phyloP scores from a whole-genome alignment of 2,888 invertebrate genomes.

The Aethes cnicana region DNA sequence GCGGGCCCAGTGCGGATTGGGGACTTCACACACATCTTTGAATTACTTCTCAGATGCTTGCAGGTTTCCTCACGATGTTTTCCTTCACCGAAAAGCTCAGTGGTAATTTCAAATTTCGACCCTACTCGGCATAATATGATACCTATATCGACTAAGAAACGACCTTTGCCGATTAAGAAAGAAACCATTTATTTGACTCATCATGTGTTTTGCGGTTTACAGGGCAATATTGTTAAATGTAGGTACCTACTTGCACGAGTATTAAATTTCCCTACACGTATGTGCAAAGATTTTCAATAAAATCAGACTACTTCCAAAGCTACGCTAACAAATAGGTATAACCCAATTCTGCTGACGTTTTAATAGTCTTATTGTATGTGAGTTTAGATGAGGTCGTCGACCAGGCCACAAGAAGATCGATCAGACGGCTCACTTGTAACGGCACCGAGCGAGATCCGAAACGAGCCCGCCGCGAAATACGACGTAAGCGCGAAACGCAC shows the following conservation, averaged over 20 bases:
- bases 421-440: conserved; percentile 50
- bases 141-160: too few species aligned
- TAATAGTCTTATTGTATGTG: conserved; percentile 2
- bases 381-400: conserved; percentile 49
- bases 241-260: not conserved
- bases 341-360: conserved; percentile 11
- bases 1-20: too few species aligned
- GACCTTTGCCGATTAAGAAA: conserved; percentile 15
- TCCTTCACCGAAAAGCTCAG: too few species aligned
- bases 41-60: too few species aligned
- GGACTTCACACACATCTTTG: too few species aligned
- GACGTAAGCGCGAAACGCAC: not conserved
- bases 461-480: conserved; percentile 46
- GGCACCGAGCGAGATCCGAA: conserved; percentile 45
- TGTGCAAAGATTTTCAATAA: not conserved
- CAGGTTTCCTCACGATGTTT: too few species aligned
- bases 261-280: not conserved
- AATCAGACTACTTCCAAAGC: too few species aligned
- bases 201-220: too few species aligned
- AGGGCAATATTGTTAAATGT: too few species aligned
- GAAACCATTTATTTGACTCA: not conserved
- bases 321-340: conserved; percentile 18
- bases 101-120: too few species aligned
- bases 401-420: conserved; percentile 55
- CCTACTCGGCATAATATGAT: too few species aligned